Evolutionary conservation across 2,113 vertebrate species (phyloP).

Genomic region (Bombycilla garrulus): DNA sequence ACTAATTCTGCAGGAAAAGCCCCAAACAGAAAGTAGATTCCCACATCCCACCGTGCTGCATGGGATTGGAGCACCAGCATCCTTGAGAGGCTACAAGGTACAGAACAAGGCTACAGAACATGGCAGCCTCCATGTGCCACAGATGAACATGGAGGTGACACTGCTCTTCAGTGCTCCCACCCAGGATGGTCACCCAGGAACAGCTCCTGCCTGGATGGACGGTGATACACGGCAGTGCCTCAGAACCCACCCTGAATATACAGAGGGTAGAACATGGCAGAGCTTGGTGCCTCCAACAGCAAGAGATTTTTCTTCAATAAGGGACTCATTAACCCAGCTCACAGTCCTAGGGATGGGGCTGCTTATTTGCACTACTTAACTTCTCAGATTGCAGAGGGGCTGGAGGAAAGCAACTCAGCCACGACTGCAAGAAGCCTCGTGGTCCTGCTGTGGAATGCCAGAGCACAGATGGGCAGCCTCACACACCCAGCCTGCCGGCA

Average conservation of each 20-base stretch:
- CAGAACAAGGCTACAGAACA: neutral
- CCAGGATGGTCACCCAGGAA: neutral
- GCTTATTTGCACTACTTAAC: neutral
- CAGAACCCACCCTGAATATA: neutral
- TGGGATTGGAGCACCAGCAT: neutral
- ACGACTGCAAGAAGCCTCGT: neutral
- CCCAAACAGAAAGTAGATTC: neutral
- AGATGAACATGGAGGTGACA: neutral
- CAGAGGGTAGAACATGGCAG: neutral
- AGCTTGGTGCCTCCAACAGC: neutral
- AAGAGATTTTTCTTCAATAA: neutral
- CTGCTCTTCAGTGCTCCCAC: neutral
- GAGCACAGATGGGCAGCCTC: neutral
- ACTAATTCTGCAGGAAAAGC: neutral
- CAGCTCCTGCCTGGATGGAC: neutral
- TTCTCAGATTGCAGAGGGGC: neutral
- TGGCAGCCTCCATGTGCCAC: accelerated
- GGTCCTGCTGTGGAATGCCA: neutral
- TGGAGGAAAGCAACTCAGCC: neutral
- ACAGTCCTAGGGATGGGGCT: neutral
- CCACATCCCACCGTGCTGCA: accelerated
- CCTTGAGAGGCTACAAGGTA: neutral
- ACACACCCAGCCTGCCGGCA: neutral
- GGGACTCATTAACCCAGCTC: neutral
- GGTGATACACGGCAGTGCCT: neutral